Percentiles rank a stretch among this genome's conserved stretches.
Evolutionary conservation across 2,888 invertebrate genomes (phyloP).

Genomic region (Coleophora flavipennella): DNA sequence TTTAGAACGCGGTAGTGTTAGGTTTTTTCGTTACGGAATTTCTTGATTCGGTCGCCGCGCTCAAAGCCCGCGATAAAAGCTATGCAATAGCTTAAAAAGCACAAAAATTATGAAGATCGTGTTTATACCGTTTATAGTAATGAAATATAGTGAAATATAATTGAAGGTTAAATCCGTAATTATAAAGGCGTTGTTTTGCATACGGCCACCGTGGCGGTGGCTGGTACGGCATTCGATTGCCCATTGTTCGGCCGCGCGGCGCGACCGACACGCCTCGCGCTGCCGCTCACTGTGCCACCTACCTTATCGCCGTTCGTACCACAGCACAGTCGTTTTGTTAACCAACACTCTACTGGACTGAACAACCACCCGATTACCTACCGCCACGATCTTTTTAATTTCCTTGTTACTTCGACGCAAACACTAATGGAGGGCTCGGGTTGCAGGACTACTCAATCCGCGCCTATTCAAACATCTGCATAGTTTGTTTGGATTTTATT

Average conservation of each 20-base stretch:
- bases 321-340: constrained; percentile 61
- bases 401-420: constrained; percentile 26
- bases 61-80: no score
- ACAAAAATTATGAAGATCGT: no score
- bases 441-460: neutral
- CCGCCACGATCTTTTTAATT: constrained; percentile 43
- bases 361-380: constrained; percentile 42
- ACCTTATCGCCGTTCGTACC: constrained; percentile 56
- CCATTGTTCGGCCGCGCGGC: constrained; percentile 58
- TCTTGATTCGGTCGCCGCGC: no score
- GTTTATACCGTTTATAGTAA: no score
- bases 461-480: neutral
- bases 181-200: constrained; percentile 10
- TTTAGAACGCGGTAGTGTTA: no score
- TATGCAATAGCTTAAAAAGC: no score
- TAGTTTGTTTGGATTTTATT: neutral
- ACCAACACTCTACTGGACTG: constrained; percentile 31
- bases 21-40: no score
- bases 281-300: constrained; percentile 51
- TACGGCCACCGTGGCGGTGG: constrained; percentile 19
- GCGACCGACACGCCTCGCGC: constrained; percentile 66
- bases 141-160: neutral
- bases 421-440: constrained; percentile 14
- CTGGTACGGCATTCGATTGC: constrained; percentile 48
- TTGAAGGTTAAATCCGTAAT: constrained; percentile 4